A percentile compares a stretch with the other conserved stretches of the same genome.
These are phyloP conservation scores for Eulemur albifrons DNA, from an alignment of 2,797 vertebrate species.

Conservation along the genomic window DNA sequence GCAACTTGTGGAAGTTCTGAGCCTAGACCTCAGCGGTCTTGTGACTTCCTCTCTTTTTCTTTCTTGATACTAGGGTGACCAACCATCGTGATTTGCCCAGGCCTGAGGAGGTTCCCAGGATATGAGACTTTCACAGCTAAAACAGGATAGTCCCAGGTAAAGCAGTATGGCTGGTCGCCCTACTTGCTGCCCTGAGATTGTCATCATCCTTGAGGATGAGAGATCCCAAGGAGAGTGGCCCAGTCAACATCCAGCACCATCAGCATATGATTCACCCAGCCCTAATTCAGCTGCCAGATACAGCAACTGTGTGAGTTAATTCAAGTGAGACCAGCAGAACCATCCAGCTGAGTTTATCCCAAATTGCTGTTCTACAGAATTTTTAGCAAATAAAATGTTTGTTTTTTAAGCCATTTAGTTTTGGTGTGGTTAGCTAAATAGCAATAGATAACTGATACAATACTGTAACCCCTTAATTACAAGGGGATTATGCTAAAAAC, in stretches of 20 bases:
- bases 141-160: background rate
- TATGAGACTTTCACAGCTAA: background rate
- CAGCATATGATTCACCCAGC: background rate
- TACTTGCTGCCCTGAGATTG: background rate
- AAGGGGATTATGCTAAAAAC: background rate
- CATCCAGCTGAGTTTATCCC: background rate
- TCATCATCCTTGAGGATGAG: background rate
- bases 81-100: background rate
- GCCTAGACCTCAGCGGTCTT: background rate
- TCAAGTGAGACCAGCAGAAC: background rate
- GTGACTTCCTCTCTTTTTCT: background rate
- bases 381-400: background rate
- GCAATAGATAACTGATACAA: background rate
- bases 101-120: background rate
- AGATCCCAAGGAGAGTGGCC: background rate
- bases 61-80: background rate
- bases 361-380: background rate
- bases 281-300: background rate
- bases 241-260: background rate
- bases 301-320: background rate
- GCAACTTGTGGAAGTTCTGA: background rate
- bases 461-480: background rate
- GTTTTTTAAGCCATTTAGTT: background rate
- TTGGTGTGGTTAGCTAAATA: background rate
- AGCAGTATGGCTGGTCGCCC: background rate